These are phyloP conservation scores for Tolypeutes matacus DNA, from an alignment of 2,797 vertebrate genomes.

Conservation along the genomic window DNA sequence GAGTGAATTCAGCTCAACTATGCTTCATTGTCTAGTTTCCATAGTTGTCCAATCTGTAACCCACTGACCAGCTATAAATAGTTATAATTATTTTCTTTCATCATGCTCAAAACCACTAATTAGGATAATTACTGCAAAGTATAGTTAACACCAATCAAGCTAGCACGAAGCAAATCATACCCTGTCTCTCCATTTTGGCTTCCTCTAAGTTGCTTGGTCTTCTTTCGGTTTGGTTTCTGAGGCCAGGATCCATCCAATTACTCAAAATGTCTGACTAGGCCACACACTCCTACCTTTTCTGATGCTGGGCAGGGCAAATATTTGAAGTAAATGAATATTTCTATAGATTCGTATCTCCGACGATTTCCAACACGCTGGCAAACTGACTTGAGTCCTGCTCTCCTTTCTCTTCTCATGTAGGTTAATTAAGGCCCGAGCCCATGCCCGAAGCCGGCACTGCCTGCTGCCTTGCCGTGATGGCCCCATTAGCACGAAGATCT, in stretches of 20 bases:
- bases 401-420: neutral
- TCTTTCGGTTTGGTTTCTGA: conserved; percentile 66
- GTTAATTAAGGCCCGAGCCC: neutral
- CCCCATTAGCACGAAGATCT: neutral
- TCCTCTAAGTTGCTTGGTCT: conserved; percentile 65
- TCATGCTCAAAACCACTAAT: conserved; percentile 81
- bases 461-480: neutral
- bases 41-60: conserved; percentile 77
- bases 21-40: conserved; percentile 72
- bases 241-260: conserved; percentile 53
- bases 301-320: neutral
- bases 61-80: conserved; percentile 83
- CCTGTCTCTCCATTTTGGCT: conserved; percentile 69
- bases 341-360: neutral
- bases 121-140: conserved; percentile 81
- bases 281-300: neutral
- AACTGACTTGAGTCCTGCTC: neutral
- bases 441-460: fast-evolving
- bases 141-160: conserved; percentile 79
- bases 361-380: neutral
- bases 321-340: neutral
- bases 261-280: neutral
- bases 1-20: conserved; percentile 68
- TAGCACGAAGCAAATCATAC: conserved; percentile 69
- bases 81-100: conserved; percentile 85